Conservation (phyloP, 1,140 invertebrate species). For the Drosophila grimshawi region DNA sequence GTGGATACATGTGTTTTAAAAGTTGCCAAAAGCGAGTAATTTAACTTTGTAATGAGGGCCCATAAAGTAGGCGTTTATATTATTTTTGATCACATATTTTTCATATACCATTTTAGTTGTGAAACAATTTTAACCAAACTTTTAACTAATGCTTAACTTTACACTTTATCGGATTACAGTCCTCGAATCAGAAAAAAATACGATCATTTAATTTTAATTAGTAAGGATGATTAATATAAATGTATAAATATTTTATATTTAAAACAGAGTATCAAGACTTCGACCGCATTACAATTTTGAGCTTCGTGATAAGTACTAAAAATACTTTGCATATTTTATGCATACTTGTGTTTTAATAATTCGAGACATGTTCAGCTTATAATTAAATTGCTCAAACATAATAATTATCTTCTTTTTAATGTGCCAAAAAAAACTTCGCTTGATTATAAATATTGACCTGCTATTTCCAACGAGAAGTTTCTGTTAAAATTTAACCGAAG, state of each 20-base stretch:
- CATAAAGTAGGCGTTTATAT: too few species aligned
- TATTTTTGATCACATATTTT: too few species aligned
- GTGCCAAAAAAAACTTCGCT: background rate
- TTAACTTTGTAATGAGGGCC: background rate
- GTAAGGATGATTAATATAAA: too few species aligned
- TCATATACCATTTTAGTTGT: too few species aligned
- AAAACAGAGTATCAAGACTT: background rate
- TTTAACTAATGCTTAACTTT: too few species aligned
- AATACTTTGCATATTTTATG: slow-evolving; percentile 17
- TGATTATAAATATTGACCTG: too few species aligned
- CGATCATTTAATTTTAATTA: background rate
- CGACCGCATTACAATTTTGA: background rate
- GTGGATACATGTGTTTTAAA: background rate
- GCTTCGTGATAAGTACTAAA: background rate
- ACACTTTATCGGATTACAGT: too few species aligned
- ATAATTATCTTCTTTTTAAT: background rate
- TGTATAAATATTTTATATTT: background rate
- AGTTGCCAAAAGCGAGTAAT: background rate
- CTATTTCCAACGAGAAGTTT: too few species aligned
- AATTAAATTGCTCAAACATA: background rate
- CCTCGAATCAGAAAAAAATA: too few species aligned
- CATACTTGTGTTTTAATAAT: slow-evolving; percentile 2
- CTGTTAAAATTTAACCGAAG: background rate
- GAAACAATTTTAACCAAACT: too few species aligned
- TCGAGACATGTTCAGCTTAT: slow-evolving; percentile 7